Evolutionary conservation across 2,888 invertebrate genomes (phyloP), one percentile per base, ranked within the genome.

Genomic region (Drosophila yooni): DNA sequence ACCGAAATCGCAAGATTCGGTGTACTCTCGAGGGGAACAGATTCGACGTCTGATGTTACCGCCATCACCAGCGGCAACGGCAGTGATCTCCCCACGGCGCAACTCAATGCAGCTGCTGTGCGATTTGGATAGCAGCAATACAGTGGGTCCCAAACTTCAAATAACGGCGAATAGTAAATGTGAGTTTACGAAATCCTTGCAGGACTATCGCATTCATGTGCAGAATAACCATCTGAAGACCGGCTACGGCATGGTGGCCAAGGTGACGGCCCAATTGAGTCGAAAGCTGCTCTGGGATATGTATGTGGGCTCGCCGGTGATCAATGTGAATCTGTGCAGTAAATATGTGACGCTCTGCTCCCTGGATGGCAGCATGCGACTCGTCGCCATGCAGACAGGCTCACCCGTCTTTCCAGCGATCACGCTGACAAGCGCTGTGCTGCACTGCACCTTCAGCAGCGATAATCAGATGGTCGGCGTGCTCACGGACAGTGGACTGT

Each of bases 231-330:
- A 94, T 0, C 93, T 94, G 77, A 94, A 94, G 81, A 95, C 96
- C 1, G 94, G 94, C 38, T 95, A 94, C 88, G 96, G 95, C 1
- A 93, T 95, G 34, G 90, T 94, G 93, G 83, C 94, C 94, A 82
- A 95, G 95, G 92, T 94, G 94, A 77, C 94, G 93, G 82, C 95
- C 92, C 70, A 95, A 94, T 89, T 77, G 18, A 62, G 76, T n/a
- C 70, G 77, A 61, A 95, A 95, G 71, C 95, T 95, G 2, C 94
- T 95, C 0, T 96, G 96, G 96, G 96, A 96, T 82, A 95, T 95
- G 6, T 96, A 95, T 89, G 93, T 96, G 83, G 93, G 92, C 0
- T 93, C 93, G 3, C 91, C 93, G 2, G 84, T 93, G 53, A 89
- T 91, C 4, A 93, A 91, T 80, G 92, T 93, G 38, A 91, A 92